Conservation (phyloP, 1,140 invertebrate species). For the Nymphalis io region DNA sequence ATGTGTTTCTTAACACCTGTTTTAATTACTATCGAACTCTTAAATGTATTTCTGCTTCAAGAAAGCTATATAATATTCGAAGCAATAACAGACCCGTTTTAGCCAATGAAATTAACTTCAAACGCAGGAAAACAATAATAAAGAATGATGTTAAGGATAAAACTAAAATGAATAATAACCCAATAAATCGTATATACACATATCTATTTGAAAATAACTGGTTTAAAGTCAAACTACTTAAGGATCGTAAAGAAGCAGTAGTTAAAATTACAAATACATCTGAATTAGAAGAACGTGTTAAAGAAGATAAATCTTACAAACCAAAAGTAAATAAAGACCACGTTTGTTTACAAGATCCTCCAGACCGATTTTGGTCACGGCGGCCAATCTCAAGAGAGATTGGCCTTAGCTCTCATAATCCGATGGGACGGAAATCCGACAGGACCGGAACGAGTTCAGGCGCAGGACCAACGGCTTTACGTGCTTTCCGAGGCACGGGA, state of each 20-base stretch:
- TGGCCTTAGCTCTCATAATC: too few relatives aligned
- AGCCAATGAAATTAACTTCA: constrained; percentile 12
- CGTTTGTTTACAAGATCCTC: too few relatives aligned
- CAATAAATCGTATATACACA: constrained; percentile 2
- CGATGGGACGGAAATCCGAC: too few relatives aligned
- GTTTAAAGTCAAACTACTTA: constrained; percentile 4
- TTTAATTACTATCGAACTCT: neutral
- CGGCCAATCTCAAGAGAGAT: too few relatives aligned
- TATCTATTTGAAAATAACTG: constrained; percentile 12
- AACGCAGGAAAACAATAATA: constrained; percentile 10
- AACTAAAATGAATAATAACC: neutral
- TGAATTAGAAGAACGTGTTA: neutral
- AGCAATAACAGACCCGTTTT: too few relatives aligned
- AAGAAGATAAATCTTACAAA: neutral
- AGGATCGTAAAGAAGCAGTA: neutral
- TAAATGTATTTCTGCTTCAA: neutral
- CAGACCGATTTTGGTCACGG: too few relatives aligned
- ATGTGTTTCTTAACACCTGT: neutral
- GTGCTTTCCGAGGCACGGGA: too few relatives aligned
- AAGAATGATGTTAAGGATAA: neutral
- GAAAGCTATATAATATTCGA: neutral
- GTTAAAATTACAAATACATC: too few relatives aligned
- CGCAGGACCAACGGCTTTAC: too few relatives aligned
- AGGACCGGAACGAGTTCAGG: too few relatives aligned
- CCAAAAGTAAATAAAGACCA: neutral